Percentiles rank a stretch among this genome's conserved stretches.
Evolutionary conservation across 2,797 vertebrate species (phyloP).

Genomic region (Urosaurus nigricauda): DNA sequence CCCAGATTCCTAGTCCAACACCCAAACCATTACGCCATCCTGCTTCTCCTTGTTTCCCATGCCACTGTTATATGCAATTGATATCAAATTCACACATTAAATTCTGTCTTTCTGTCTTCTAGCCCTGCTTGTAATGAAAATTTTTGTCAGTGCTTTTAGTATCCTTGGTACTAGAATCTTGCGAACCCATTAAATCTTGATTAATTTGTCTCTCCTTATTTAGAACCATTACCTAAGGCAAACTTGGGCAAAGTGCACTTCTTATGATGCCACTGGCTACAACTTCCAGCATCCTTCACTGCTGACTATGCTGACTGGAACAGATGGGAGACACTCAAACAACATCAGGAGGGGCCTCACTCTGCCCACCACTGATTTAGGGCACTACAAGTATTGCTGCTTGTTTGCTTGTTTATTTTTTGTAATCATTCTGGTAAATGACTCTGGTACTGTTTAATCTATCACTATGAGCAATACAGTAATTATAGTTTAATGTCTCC

Average conservation of each 20-base stretch:
- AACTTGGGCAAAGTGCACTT: background rate
- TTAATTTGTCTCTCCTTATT: background rate
- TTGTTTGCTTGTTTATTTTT: rapidly evolving
- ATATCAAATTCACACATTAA: background rate
- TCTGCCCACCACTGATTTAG: background rate
- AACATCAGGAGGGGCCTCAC: too few species aligned
- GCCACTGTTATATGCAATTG: background rate
- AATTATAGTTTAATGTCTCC: conserved; percentile 20
- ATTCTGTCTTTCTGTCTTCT: background rate
- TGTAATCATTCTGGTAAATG: rapidly evolving
- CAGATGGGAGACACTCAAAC: background rate
- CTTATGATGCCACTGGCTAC: too few species aligned
- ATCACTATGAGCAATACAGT: background rate
- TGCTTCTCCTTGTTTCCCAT: too few species aligned
- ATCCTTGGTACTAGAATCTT: background rate
- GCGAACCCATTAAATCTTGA: background rate
- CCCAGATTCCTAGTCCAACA: background rate
- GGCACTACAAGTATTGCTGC: background rate
- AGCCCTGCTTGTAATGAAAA: background rate
- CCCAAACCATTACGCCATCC: background rate
- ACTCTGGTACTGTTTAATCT: background rate
- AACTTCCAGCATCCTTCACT: background rate
- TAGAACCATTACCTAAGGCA: background rate
- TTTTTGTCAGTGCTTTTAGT: background rate
- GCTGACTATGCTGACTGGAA: background rate